Evolutionary conservation across 2,797 vertebrate genomes (phyloP).

Genomic region (Chaetodon trifasciatus): DNA sequence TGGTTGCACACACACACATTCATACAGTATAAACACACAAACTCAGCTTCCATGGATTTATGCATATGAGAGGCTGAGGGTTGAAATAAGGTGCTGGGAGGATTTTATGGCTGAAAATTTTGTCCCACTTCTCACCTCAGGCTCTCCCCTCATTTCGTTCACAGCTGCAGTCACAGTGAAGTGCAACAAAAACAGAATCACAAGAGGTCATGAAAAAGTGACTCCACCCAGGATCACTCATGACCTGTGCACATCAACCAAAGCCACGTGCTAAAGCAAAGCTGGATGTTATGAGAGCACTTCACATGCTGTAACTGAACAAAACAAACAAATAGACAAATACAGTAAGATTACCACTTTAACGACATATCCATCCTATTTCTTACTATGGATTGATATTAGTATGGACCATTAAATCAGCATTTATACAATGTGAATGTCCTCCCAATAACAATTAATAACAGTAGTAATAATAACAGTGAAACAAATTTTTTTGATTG

Average conservation of each 20-base stretch:
- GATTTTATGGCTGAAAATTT: slow-evolving; percentile 18
- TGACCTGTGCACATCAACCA: neutral
- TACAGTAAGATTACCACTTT: neutral
- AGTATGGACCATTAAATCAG: neutral
- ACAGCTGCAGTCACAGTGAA: slow-evolving; percentile 5
- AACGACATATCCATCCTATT: neutral
- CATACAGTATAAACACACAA: slow-evolving; percentile 14
- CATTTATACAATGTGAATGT: neutral
- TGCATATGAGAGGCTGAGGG: slow-evolving; percentile 16
- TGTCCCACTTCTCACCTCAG: slow-evolving; percentile 36
- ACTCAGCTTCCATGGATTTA: neutral
- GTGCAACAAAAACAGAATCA: slow-evolving; percentile 15
- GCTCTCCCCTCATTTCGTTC: slow-evolving; percentile 15
- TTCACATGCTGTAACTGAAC: neutral
- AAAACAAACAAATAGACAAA: neutral
- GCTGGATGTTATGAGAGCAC: neutral
- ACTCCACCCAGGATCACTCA: neutral
- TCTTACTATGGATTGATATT: neutral
- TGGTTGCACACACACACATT: slow-evolving; percentile 45
- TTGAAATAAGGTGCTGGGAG: slow-evolving; percentile 21
- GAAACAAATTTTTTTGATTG: neutral
- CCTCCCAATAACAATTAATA: neutral
- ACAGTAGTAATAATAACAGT: too few species aligned
- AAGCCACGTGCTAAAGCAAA: neutral
- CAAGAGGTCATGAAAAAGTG: neutral